Conservation (phyloP, 2,113 vertebrate species). For the Lagopus muta region DNA sequence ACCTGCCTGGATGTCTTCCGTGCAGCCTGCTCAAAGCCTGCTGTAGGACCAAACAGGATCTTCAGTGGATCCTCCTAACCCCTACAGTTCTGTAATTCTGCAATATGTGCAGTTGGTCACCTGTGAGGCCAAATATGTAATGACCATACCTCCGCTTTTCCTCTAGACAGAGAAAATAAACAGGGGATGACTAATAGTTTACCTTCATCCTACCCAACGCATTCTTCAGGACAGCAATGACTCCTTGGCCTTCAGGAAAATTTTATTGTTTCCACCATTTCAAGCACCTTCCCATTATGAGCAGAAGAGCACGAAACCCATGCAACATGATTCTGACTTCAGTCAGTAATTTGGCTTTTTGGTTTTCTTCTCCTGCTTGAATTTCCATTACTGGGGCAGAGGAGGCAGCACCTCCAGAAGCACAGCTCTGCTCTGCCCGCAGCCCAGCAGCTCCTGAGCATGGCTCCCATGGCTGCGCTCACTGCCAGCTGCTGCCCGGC, state of each 20-base stretch:
- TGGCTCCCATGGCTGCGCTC: fast-evolving
- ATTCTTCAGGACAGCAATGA: not conserved
- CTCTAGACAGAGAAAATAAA: not conserved
- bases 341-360: not conserved
- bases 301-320: not conserved
- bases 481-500: fast-evolving
- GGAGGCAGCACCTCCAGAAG: fast-evolving
- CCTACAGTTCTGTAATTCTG: no score
- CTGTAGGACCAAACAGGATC: no score
- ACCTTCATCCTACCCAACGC: not conserved
- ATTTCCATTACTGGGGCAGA: not conserved
- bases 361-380: not conserved
- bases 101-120: not conserved
- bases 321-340: not conserved
- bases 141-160: not conserved
- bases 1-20: no score
- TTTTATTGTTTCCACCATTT: not conserved
- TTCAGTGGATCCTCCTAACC: no score
- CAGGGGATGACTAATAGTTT: not conserved
- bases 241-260: not conserved
- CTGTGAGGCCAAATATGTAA: not conserved
- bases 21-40: no score
- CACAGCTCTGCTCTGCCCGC: not conserved
- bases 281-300: not conserved
- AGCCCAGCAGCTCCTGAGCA: not conserved